Percentiles rank a stretch among this genome's conserved stretches.
These are phyloP conservation scores for Lycocorax pyrrhopterus DNA, from an alignment of 2,113 vertebrate genomes.

Conservation along the genomic window DNA sequence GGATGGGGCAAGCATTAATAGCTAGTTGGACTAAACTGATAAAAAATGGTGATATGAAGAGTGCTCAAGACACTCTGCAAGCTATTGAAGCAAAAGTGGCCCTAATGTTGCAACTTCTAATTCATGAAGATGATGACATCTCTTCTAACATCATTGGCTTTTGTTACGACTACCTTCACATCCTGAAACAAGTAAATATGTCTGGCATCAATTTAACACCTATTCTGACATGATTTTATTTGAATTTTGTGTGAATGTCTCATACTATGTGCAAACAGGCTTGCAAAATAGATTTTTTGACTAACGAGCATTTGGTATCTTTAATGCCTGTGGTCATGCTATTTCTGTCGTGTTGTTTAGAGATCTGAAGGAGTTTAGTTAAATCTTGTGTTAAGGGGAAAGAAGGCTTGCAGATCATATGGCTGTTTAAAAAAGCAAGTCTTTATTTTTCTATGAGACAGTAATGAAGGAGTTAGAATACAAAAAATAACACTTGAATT, in stretches of 20 bases:
- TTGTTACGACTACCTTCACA: conserved; percentile 98
- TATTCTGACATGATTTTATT: neutral
- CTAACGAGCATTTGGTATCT: neutral
- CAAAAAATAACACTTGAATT: conserved; percentile 1
- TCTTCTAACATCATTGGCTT: conserved; percentile 95
- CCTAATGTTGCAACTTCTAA: conserved; percentile 89
- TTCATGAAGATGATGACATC: conserved; percentile 96
- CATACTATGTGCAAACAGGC: neutral
- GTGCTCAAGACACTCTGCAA: conserved; percentile 82
- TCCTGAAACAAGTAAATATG: conserved; percentile 89
- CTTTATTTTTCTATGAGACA: neutral
- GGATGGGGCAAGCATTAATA: conserved; percentile 98
- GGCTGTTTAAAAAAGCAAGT: neutral
- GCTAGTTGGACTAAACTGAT: conserved; percentile 92
- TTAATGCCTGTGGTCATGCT: neutral
- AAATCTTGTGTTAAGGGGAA: neutral
- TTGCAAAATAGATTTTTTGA: neutral
- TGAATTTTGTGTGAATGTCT: neutral
- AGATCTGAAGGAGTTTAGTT: neutral
- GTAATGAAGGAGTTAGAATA: neutral
- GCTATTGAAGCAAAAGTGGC: conserved; percentile 91
- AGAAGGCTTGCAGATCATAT: neutral
- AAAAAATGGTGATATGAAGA: conserved; percentile 84
- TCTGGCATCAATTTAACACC: neutral
- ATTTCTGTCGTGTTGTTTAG: neutral